Evolutionary conservation across 2,888 invertebrate species (phyloP), one percentile per base, ranked within the genome.

Genomic region (Empis stercorea): DNA sequence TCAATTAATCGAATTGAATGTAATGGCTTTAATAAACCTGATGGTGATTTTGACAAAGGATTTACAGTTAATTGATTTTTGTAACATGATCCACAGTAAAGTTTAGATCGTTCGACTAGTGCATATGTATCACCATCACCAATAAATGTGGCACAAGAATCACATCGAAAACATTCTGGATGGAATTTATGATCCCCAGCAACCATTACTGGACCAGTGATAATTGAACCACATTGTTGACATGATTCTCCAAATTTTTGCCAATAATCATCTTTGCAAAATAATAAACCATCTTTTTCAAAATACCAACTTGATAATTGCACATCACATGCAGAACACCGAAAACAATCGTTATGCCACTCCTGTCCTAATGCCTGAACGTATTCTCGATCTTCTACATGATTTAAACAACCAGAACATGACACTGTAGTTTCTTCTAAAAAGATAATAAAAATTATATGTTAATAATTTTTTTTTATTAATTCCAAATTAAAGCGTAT

Each of bases 101-200:
- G 73, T 57, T 84, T 84, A 3, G 89, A 87, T 49, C 93, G 73
- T 63, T 93, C 93, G n/a, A 93, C 81, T 44, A 94, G 73, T 2
- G 92, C 91, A 67, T 92, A 94, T 10, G 89, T 84, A 64, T 94
- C 89, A 7, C 89, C 89, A 71, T 93, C 92, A 51, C 92, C 94
- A 57, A 94, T 87, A 64, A 84, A 89, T 4, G 80, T 75, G 30
- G 78, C 75, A 68, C 94, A 94, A 30, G 79, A 78, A 43, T 75
- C 75, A 65, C 94, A 95, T 59, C 85, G 81, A 71, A 94, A 94
- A 72, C 94, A 94, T 74, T 94, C 94, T 40, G 93, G 92, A 72
- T 95, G 94, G 72, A 92, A 94, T 66, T 89, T 88, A 71, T 92
- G 92, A 61, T 88, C 88, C 30, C 93, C 94, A 17, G 93, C 93